A percentile compares a stretch with the other conserved stretches of the same genome.
Evolutionary conservation across 2,888 invertebrate species (phyloP).

Genomic region (Epinotia bilunana): DNA sequence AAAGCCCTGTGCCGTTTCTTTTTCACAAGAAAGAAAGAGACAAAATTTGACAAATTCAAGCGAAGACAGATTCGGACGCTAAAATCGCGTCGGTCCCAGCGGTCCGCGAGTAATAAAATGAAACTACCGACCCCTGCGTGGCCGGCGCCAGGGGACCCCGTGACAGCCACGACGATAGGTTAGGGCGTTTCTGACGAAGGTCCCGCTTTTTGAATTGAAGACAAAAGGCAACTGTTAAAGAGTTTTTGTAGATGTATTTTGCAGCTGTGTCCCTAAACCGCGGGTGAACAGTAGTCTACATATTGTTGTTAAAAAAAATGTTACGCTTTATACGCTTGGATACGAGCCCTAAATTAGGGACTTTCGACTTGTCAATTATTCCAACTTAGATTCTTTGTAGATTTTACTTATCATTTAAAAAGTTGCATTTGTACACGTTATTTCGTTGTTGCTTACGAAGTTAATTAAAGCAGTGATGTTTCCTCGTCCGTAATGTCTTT

Average conservation of each 20-base stretch:
- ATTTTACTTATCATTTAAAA: neutral
- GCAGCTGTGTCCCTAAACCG: constrained; percentile 32
- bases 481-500: constrained; percentile 21
- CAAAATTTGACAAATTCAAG: constrained; percentile 1
- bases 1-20: neutral
- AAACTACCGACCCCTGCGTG: constrained; percentile 62
- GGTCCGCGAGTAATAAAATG: constrained; percentile 62
- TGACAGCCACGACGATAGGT: constrained; percentile 60
- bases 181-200: constrained; percentile 60
- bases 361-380: neutral
- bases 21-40: constrained; percentile 6
- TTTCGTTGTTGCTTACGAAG: neutral
- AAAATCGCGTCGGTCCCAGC: constrained; percentile 55
- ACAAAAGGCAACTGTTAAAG: constrained; percentile 48
- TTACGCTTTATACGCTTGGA: neutral
- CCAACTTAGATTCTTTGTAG: neutral
- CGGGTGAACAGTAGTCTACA: constrained; percentile 8
- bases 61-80: constrained; percentile 47
- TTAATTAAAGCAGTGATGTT: constrained; percentile 24
- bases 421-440: neutral
- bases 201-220: constrained; percentile 58
- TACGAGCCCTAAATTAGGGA: neutral
- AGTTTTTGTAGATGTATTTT: constrained; percentile 40
- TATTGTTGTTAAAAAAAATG: constrained; percentile 4
- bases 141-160: constrained; percentile 56